These are phyloP conservation scores for Xyliphius kryptos DNA, from an alignment of 2,113 vertebrate species.

Conservation along the genomic window DNA sequence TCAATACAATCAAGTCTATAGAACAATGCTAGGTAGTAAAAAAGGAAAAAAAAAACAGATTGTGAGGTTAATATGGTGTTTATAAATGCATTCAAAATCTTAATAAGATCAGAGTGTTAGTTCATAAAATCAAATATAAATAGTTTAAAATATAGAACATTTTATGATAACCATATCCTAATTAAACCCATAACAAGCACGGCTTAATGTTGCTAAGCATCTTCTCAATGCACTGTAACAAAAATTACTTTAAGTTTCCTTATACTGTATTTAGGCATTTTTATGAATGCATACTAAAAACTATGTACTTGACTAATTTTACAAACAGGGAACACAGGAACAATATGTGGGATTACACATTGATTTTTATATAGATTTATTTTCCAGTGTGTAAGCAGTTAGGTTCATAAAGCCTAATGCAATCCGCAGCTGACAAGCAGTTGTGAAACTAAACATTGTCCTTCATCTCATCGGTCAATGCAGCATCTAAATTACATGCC, in stretches of 20 bases:
- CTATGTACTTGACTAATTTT: no score
- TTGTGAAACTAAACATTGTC: no score
- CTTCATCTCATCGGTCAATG: no score
- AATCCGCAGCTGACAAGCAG: no score
- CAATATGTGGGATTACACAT: no score
- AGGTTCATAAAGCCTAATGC: no score
- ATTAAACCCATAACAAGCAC: conserved; percentile 9
- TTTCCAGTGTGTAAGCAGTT: no score
- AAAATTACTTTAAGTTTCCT: background rate
- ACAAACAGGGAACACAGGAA: no score
- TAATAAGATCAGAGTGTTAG: conserved; percentile 5
- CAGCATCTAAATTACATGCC: no score
- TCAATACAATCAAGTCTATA: conserved; percentile 44
- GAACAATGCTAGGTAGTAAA: background rate
- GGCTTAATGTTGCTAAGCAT: background rate
- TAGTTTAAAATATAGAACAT: background rate
- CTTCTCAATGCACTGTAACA: background rate
- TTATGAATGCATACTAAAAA: no score
- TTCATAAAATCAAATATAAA: background rate
- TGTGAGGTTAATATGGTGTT: conserved; percentile 1
- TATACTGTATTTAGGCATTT: background rate
- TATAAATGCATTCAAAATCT: background rate
- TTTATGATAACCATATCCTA: background rate
- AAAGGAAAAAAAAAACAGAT: background rate
- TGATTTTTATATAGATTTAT: no score